These are phyloP conservation scores for Pogona vitticeps DNA, from an alignment of 2,113 vertebrate genomes.

Conservation along the genomic window DNA sequence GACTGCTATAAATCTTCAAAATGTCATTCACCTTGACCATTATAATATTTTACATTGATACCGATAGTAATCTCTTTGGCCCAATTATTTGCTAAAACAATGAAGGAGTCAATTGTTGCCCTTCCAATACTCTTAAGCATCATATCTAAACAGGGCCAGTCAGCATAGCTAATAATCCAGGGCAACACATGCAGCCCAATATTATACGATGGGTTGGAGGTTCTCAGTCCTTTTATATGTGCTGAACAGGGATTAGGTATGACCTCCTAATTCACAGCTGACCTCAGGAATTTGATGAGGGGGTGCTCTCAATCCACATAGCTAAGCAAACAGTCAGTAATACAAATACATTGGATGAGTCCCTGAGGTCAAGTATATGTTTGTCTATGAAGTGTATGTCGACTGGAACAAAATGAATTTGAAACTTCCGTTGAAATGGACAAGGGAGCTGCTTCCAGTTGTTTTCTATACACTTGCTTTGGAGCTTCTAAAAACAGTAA, in stretches of 20 bases:
- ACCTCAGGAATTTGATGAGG: neutral
- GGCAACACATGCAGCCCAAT: neutral
- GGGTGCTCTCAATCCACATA: neutral
- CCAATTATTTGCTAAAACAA: neutral
- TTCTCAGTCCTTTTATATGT: neutral
- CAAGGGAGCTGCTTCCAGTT: neutral
- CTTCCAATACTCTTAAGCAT: neutral
- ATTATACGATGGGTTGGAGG: neutral
- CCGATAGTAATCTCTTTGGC: neutral
- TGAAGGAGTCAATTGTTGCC: neutral
- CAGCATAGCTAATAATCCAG: neutral
- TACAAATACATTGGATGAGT: neutral
- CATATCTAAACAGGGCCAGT: neutral
- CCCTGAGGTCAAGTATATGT: neutral
- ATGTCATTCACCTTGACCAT: neutral
- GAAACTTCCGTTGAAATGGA: neutral
- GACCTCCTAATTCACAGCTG: neutral
- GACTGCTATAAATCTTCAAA: neutral
- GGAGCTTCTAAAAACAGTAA: neutral
- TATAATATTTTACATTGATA: neutral
- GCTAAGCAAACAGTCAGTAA: neutral
- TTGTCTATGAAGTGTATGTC: neutral
- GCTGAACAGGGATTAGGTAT: neutral
- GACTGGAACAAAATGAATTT: neutral
- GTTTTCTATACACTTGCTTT: neutral